phyloP scores from a whole-genome alignment of 2,888 invertebrate genomes.

The Tillus elongatus region DNA sequence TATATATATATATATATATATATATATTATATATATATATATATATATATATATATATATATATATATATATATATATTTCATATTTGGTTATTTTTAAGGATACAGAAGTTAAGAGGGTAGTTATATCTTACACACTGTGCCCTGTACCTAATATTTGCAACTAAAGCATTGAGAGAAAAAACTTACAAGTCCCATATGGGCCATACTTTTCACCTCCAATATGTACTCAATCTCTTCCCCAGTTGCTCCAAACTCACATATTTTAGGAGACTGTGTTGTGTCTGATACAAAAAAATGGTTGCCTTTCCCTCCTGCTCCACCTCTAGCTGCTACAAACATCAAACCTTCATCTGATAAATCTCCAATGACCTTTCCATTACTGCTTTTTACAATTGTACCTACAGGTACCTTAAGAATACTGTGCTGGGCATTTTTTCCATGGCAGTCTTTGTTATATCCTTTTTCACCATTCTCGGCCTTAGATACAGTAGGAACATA shows the following conservation, averaged over 20 bases:
- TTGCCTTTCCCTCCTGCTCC: conserved; percentile 96
- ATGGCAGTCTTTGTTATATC: conserved; percentile 64
- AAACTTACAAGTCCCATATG: conserved; percentile 73
- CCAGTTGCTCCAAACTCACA: conserved; percentile 83
- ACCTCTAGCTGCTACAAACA: conserved; percentile 90
- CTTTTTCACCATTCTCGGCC: conserved; percentile 65
- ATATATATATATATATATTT: too few relatives aligned
- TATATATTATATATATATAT: too few relatives aligned
- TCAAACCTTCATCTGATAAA: conserved; percentile 54
- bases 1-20: too few relatives aligned
- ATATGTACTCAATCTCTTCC: conserved; percentile 59
- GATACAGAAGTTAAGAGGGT: too few relatives aligned
- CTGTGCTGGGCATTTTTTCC: conserved; percentile 72
- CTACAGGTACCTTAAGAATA: conserved; percentile 70
- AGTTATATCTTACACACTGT: too few relatives aligned
- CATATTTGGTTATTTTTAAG: too few relatives aligned
- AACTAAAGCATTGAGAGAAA: conserved; percentile 12
- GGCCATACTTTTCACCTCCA: conserved; percentile 90
- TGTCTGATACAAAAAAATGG: conserved; percentile 75
- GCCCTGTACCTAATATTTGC: too few relatives aligned
- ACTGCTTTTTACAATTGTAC: conserved; percentile 59
- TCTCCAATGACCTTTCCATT: conserved; percentile 57
- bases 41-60: too few relatives aligned
- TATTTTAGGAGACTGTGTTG: conserved; percentile 69
- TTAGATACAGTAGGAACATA: conserved; percentile 51